A percentile compares a stretch with the other conserved stretches of the same genome.
phyloP scores from a whole-genome alignment of 2,113 vertebrate genomes.

The Caranx ignobilis region DNA sequence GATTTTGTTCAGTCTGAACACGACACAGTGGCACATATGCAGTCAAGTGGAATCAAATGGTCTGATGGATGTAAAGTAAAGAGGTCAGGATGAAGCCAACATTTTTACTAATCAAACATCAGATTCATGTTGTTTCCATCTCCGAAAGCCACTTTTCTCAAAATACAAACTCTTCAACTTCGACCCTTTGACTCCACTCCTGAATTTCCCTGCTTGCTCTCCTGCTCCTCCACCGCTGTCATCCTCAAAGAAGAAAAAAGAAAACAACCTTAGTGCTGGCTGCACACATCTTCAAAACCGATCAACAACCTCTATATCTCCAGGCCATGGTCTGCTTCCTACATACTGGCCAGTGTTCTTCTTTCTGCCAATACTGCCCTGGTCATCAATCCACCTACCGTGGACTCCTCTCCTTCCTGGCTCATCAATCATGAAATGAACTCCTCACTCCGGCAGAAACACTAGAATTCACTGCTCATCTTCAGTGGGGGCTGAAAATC shows the following conservation, averaged over 20 bases:
- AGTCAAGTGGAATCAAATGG: neutral
- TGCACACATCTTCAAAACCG: slow-evolving; percentile 39
- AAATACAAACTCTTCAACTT: neutral
- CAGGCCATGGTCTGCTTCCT: slow-evolving; percentile 52
- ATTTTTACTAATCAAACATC: neutral
- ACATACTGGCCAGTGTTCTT: slow-evolving; percentile 36
- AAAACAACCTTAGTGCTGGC: slow-evolving; percentile 13
- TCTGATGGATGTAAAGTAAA: neutral
- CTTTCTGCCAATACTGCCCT: slow-evolving; percentile 27
- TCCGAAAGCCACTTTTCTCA: neutral
- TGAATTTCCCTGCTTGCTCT: neutral
- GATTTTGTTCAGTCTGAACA: neutral
- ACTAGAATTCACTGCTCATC: slow-evolving; percentile 33
- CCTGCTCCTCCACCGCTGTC: slow-evolving; percentile 10
- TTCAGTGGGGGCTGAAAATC: slow-evolving; percentile 14
- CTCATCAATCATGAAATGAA: slow-evolving; percentile 67
- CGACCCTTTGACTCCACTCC: neutral
- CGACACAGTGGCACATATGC: neutral
- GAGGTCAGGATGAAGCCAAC: neutral
- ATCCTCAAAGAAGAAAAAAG: slow-evolving; percentile 18
- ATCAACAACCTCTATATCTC: slow-evolving; percentile 13
- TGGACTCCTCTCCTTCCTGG: slow-evolving; percentile 29
- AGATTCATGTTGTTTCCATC: neutral
- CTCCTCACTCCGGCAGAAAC: slow-evolving; percentile 58
- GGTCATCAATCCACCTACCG: slow-evolving; percentile 59